These are phyloP conservation scores for Lepus townsendii DNA, from an alignment of 2,797 vertebrate species.

Conservation along the genomic window DNA sequence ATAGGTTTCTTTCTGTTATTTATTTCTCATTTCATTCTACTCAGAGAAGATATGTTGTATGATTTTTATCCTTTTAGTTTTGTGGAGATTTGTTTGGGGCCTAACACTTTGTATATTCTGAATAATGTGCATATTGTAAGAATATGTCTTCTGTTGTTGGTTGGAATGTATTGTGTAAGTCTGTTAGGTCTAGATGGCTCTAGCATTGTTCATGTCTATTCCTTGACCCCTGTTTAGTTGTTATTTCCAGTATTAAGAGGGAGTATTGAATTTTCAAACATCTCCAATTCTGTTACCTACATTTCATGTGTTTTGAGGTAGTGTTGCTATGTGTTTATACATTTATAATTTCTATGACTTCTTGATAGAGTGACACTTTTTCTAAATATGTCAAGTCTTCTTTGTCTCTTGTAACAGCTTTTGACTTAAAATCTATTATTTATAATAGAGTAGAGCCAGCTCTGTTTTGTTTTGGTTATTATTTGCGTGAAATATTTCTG, in stretches of 20 bases:
- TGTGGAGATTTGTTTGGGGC: background rate
- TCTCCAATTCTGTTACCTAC: background rate
- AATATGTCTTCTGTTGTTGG: background rate
- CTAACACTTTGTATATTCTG: background rate
- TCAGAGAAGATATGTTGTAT: background rate
- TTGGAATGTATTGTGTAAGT: background rate
- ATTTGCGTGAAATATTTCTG: background rate
- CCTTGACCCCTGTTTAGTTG: background rate
- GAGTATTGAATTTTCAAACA: background rate
- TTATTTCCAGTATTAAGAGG: constrained; percentile 3
- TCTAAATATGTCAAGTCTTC: background rate
- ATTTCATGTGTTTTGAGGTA: background rate
- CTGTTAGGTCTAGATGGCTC: background rate
- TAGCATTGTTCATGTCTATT: background rate
- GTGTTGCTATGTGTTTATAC: background rate
- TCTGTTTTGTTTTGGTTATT: background rate
- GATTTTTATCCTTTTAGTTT: background rate
- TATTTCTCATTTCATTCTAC: background rate
- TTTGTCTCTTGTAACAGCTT: background rate
- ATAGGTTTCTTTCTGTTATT: background rate
- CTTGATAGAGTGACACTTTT: background rate
- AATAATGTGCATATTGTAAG: background rate
- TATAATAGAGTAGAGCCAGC: background rate
- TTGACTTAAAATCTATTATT: background rate
- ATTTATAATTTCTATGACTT: background rate